Evolutionary conservation across 2,888 invertebrate genomes (phyloP), one percentile per base, ranked within the genome.

Genomic region (Helobdella robusta): DNA sequence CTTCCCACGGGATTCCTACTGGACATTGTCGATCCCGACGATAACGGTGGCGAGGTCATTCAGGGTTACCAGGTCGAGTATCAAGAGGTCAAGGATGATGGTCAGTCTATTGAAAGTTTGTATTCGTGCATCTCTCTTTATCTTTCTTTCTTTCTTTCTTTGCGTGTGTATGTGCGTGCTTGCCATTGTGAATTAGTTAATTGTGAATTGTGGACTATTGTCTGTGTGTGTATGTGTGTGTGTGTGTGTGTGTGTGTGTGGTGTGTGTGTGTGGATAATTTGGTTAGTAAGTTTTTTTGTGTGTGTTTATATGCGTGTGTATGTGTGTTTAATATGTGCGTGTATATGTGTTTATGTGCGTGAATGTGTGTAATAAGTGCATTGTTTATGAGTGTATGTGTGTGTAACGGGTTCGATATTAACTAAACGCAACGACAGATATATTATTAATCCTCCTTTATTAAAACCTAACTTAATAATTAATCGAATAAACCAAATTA

Each of bases 51-150:
- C 15, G 64, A 68, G 46, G 35, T 35, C 8, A 58, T 71, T 20
- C 36, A 32, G 11, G 69, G 69, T 1, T 71, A 70, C 65, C 40
- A 66, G n/a, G 69, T 71, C 5, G 68, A 66, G 35, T 71, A 66
- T 36, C 62, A 68, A 18, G 66, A 40, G 2, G 25, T 2, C n/a
- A 32, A 15, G 20, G n/a, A 4, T 11, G 4, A 25, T 1, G 56
- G 56, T 56, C 18, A 5, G 20, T 56, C 32, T 30, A 8, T 54
- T 23, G 15, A 1, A 15, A 5, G 15, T 50, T 50, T 50, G 30
- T 5, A 8, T 15, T 15, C 44, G 18, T 44, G 34, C 30, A 20
- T 18, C n/a, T 58, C 20, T 64, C 6, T 54, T 52, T 32, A 15
- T 64, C 18, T 58, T 36, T 66, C 6, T 50, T n/a, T 50, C 20